A percentile compares a stretch with the other conserved stretches of the same genome.
phyloP scores from a whole-genome alignment of 2,888 invertebrate genomes.

The Leptothorax acervorum region DNA sequence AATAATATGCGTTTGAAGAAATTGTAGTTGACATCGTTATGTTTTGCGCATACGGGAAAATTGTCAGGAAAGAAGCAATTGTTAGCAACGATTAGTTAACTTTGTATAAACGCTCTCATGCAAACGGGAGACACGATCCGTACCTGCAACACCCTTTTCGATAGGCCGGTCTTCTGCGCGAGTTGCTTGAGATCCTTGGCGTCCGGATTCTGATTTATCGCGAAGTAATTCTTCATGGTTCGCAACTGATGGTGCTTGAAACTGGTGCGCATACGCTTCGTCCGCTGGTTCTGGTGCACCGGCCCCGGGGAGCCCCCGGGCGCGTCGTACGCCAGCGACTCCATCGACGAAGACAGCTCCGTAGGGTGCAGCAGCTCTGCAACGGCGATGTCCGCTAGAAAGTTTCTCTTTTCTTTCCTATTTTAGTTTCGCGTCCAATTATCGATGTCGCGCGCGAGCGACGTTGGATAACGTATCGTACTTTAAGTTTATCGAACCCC shows the following conservation, averaged over 20 bases:
- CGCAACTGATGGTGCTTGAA: constrained; percentile 99
- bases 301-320: constrained; percentile 91
- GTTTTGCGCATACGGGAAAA: background rate
- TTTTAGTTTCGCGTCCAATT: background rate
- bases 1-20: background rate
- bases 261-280: constrained; percentile 99
- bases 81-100: background rate
- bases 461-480: background rate
- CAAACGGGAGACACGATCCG: constrained; percentile 43
- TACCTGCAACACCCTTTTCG: constrained; percentile 99
- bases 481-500: background rate
- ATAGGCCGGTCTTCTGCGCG: constrained; percentile 99
- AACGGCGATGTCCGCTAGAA: constrained; percentile 75
- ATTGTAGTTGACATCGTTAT: background rate
- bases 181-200: constrained; percentile 99
- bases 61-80: background rate
- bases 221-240: constrained; percentile 99
- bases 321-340: constrained; percentile 91
- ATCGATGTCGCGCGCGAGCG: background rate
- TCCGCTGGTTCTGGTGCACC: constrained; percentile 89
- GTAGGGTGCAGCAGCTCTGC: constrained; percentile 91
- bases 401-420: constrained; percentile 39
- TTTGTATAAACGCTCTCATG: background rate
- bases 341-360: constrained; percentile 92
- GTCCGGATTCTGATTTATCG: constrained; percentile 99